Percentiles rank a stretch among this genome's conserved stretches.
phyloP scores from a whole-genome alignment of 2,113 vertebrate species.

The Sphyrna mokarran region DNA sequence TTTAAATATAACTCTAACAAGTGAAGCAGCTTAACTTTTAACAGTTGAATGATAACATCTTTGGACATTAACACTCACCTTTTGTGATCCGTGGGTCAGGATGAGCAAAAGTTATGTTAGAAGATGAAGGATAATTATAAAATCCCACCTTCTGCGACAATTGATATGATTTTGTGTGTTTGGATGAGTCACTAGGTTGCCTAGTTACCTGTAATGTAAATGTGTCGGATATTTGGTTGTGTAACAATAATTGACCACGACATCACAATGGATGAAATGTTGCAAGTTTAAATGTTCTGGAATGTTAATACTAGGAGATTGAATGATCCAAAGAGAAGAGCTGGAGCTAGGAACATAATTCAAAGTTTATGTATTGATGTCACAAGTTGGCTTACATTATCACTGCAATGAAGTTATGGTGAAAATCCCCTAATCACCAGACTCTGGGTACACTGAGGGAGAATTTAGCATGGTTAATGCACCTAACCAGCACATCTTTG shows the following conservation, averaged over 20 bases:
- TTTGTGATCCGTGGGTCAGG: not conserved
- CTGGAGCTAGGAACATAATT: no score
- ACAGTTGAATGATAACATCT: no score
- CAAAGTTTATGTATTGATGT: no score
- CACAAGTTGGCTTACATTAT: no score
- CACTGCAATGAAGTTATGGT: no score
- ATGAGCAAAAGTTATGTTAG: not conserved
- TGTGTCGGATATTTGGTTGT: not conserved
- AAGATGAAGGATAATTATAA: not conserved
- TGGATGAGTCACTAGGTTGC: not conserved
- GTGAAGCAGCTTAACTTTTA: no score
- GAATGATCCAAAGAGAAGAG: not conserved
- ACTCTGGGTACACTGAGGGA: no score
- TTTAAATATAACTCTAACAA: no score
- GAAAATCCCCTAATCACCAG: no score
- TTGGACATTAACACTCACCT: not conserved
- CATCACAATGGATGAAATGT: not conserved
- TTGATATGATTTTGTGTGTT: not conserved
- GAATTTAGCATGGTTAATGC: no score
- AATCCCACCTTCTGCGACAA: not conserved
- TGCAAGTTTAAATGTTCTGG: not conserved
- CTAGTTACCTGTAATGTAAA: not conserved
- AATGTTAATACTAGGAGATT: not conserved
- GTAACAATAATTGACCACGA: not conserved
- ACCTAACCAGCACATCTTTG: no score